Percentiles rank a stretch among this genome's conserved stretches.
Conservation (phyloP, 2,888 invertebrate genomes). For the Prosopocoilus inquinatus region DNA sequence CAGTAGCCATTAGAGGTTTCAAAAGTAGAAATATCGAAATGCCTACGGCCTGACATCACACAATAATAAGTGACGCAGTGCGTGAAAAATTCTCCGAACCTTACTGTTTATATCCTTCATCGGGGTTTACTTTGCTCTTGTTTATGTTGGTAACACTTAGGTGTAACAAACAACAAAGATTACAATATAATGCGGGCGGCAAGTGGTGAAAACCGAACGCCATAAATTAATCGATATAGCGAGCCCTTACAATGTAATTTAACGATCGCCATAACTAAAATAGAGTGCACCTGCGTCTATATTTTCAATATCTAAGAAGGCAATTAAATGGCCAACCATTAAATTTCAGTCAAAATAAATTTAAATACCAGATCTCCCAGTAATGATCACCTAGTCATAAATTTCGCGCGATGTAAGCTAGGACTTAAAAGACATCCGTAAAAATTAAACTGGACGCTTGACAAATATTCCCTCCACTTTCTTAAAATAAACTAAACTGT, state of each 20-base stretch:
- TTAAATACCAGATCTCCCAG: slow-evolving; percentile 23
- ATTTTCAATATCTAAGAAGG: slow-evolving; percentile 25
- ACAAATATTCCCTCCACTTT: slow-evolving; percentile 21
- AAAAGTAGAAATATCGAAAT: too few relatives aligned
- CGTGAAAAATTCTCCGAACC: slow-evolving; percentile 1
- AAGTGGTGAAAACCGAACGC: slow-evolving; percentile 15
- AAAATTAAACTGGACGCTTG: slow-evolving; percentile 23
- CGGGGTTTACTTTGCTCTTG: not conserved
- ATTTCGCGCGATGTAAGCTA: slow-evolving; percentile 17
- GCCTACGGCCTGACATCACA: too few relatives aligned
- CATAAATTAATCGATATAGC: slow-evolving; percentile 30
- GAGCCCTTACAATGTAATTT: slow-evolving; percentile 23
- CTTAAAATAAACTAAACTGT: slow-evolving; percentile 18
- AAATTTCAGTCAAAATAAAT: slow-evolving; percentile 23
- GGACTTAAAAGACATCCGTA: slow-evolving; percentile 4
- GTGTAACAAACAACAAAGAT: not conserved
- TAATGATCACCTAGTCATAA: slow-evolving; percentile 26
- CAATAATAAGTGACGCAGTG: not conserved
- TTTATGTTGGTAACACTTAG: slow-evolving; percentile 2
- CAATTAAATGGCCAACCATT: slow-evolving; percentile 23
- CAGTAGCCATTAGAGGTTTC: too few relatives aligned
- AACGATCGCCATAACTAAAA: slow-evolving; percentile 18
- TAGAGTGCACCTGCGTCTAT: slow-evolving; percentile 28
- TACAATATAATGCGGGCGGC: slow-evolving; percentile 1
- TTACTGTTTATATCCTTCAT: slow-evolving; percentile 1